Base-by-base conservation (phyloP, 1,140 invertebrate species). In the Drosophila pruinosa region DNA sequence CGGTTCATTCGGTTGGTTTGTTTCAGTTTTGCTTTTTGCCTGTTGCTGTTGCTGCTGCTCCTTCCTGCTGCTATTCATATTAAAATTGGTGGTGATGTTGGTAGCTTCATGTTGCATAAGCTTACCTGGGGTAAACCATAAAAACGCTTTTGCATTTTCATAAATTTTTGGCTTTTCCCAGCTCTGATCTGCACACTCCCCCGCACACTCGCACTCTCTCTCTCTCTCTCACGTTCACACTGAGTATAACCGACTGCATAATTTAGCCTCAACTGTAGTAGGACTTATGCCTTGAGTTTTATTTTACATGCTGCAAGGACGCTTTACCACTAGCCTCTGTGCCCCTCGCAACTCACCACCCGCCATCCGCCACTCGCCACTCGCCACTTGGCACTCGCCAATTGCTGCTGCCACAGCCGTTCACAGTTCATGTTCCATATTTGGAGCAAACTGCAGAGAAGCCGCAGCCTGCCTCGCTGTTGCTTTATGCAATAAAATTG, bases 81-180 rank as follows among this genome's bases (percentile, higher is more conserved):
- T 86, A 86, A 85, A 81, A 85, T 77, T 70, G 57, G 52, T 72
- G 58, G 39, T 15, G 15, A 41, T 17, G 31, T 43, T 53, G 28
- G 36, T 52, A 43, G 48, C 61, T 39, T 54, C 31, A 43, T 48
- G 47, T 67, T 65, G 48, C 54, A 54, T 31, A 67, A 76, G 81
- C 70, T 86, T 86, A 81, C 78, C 78, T 82, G 75, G 75, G 81
- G 82, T 86, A 86, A 88, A 88, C 82, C 78, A 59, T 81, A 82
- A 86, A 86, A 86, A 78, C 82, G 78, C 82, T 86, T 86, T 86
- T 88, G 78, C 83, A 88, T 88, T 88, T 88, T 88, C 82, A 88
- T 88, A 88, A 78, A 88, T 88, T 77, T 82, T 75, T 78, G 75
- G 78, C 71, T 80, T 81, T 74, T 28, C 43, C 47, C 48, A 43